Conservation (phyloP, 2,797 vertebrate genomes). For the Aplochiton taeniatus region DNA sequence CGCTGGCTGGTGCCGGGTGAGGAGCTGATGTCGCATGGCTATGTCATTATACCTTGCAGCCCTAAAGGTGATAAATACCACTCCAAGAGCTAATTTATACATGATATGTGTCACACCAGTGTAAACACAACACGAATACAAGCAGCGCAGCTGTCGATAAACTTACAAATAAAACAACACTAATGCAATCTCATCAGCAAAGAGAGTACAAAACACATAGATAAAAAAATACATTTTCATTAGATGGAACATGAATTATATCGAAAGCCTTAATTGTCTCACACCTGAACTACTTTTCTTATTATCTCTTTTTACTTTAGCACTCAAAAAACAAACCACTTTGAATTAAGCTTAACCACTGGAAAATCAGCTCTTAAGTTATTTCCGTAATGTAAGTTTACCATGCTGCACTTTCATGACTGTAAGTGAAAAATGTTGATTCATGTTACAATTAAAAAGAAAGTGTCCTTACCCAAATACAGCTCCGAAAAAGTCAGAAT, state of each 20-base stretch:
- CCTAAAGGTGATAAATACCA: slow-evolving; percentile 86
- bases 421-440: neutral
- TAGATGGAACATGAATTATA: slow-evolving; percentile 30
- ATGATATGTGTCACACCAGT: slow-evolving; percentile 59
- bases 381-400: neutral
- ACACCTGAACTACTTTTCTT: slow-evolving; percentile 14
- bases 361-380: neutral
- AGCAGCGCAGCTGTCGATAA: slow-evolving; percentile 46
- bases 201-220: slow-evolving; percentile 30
- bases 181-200: neutral
- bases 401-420: neutral
- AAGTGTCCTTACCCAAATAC: slow-evolving; percentile 59
- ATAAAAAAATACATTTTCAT: slow-evolving; percentile 37
- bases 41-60: slow-evolving; percentile 92
- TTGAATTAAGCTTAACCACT: neutral
- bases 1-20: slow-evolving; percentile 95
- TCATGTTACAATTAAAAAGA: slow-evolving; percentile 4
- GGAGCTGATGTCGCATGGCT: slow-evolving; percentile 95
- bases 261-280: neutral
- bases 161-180: slow-evolving; percentile 41
- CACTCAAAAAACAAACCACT: slow-evolving; percentile 20
- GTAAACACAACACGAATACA: slow-evolving; percentile 37
- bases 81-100: slow-evolving; percentile 72
- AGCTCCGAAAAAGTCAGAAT: slow-evolving; percentile 49
- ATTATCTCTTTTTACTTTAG: slow-evolving; percentile 42